A percentile compares a stretch with the other conserved stretches of the same genome.
These are phyloP conservation scores for Drosophila koepferae DNA, from an alignment of 2,888 invertebrate species.

Conservation along the genomic window DNA sequence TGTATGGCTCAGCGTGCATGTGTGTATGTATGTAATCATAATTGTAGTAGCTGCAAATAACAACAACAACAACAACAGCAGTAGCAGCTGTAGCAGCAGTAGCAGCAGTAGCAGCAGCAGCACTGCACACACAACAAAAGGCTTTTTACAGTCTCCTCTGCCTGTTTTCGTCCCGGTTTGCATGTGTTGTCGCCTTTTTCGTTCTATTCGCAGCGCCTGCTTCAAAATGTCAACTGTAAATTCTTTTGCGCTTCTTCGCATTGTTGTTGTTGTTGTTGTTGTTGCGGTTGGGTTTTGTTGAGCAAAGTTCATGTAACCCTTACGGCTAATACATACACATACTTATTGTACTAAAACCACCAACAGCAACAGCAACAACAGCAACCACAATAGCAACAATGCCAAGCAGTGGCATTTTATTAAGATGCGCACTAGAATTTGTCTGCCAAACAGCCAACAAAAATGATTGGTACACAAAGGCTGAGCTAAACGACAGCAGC, in stretches of 20 bases:
- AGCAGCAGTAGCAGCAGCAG: constrained; percentile 17
- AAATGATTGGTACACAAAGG: constrained; percentile 44
- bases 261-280: constrained; percentile 14
- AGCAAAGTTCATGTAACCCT: constrained; percentile 61
- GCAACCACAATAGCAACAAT: constrained; percentile 23
- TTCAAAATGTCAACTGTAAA: constrained; percentile 73
- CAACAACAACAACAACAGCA: constrained; percentile 42
- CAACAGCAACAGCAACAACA: constrained; percentile 7
- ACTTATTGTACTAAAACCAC: constrained; percentile 33
- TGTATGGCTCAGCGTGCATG: constrained; percentile 23
- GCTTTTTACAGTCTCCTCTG: constrained; percentile 35
- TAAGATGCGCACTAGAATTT: constrained; percentile 27
- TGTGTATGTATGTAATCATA: constrained; percentile 62
- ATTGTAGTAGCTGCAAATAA: constrained; percentile 65
- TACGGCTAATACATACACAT: constrained; percentile 64
- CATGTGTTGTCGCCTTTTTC: constrained; percentile 24
- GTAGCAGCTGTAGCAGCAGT: constrained; percentile 24
- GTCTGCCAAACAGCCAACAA: constrained; percentile 23
- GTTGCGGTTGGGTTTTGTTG: constrained; percentile 25
- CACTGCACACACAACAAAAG: constrained; percentile 44
- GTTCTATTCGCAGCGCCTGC: constrained; percentile 42
- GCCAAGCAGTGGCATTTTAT: constrained; percentile 51
- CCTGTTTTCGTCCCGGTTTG: constrained; percentile 22
- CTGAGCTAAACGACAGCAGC: constrained; percentile 1
- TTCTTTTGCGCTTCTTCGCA: constrained; percentile 50